Conservation (phyloP, 2,888 invertebrate genomes). For the Prosopocoilus inquinatus region DNA sequence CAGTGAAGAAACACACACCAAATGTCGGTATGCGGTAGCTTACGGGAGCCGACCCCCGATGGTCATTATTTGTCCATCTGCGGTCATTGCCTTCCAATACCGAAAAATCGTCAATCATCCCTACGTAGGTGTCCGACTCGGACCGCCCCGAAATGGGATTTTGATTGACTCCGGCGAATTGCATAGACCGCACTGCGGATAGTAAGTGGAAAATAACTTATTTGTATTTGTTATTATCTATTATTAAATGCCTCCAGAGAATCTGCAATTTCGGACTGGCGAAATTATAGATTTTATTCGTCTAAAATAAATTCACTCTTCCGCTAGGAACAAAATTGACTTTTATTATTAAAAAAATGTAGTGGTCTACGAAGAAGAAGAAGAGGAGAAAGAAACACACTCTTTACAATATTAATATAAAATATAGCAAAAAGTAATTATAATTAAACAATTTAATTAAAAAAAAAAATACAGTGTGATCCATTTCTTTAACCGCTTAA, state of each 20-base stretch:
- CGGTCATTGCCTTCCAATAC: constrained; percentile 29
- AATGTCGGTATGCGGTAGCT: constrained; percentile 22
- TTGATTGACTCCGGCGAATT: constrained; percentile 28
- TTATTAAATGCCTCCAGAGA: constrained; percentile 8
- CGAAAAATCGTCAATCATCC: constrained; percentile 29
- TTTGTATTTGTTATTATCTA: constrained; percentile 3
- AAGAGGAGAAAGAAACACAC: too few relatives aligned
- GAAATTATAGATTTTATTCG: too few relatives aligned
- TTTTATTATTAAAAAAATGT: too few relatives aligned
- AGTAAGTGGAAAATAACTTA: constrained; percentile 12
- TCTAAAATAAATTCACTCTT: too few relatives aligned
- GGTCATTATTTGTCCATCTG: constrained; percentile 33
- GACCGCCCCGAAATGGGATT: constrained; percentile 30
- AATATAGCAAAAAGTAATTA: too few relatives aligned
- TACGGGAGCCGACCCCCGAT: constrained; percentile 21
- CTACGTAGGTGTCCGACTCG: constrained; percentile 28
- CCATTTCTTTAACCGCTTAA: too few relatives aligned
- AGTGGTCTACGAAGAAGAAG: too few relatives aligned
- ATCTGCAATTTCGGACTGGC: constrained; percentile 6
- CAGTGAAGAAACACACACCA: not conserved
- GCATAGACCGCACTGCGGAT: too few relatives aligned
- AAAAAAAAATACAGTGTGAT: too few relatives aligned
- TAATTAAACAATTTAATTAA: too few relatives aligned
- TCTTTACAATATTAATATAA: too few relatives aligned
- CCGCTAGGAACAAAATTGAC: too few relatives aligned